phyloP scores from a whole-genome alignment of 2,113 vertebrate genomes.

The Rhadina sibilatrix region DNA sequence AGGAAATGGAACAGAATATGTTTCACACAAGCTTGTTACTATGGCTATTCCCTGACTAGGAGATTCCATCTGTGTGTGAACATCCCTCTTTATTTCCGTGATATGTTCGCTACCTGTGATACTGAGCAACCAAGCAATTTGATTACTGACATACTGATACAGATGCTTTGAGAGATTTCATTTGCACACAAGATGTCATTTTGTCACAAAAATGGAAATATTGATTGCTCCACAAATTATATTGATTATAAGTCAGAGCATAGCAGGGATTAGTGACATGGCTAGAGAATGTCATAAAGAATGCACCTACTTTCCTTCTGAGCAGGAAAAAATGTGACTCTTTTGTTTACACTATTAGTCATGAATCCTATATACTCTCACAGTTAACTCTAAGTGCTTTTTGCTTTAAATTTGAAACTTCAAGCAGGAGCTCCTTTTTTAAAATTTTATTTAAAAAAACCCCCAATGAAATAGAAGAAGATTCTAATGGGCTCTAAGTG shows the following conservation, averaged over 20 bases:
- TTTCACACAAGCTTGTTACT: not conserved
- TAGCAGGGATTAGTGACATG: not conserved
- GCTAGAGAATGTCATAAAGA: not conserved
- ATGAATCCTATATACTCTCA: not conserved
- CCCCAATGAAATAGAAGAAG: not conserved
- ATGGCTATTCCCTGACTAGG: not conserved
- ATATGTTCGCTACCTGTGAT: not conserved
- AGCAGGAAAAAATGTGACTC: not conserved
- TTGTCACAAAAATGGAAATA: slow-evolving; percentile 2
- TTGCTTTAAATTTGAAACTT: not conserved
- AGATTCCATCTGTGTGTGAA: not conserved
- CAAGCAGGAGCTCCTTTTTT: not conserved
- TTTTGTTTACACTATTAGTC: not conserved
- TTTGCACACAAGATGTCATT: not conserved
- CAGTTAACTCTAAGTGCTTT: not conserved
- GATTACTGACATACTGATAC: not conserved
- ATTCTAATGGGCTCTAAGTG: not conserved
- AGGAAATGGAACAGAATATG: not conserved
- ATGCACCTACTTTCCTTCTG: not conserved
- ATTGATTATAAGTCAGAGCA: not conserved
- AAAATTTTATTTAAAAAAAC: not conserved
- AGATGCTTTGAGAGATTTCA: not conserved
- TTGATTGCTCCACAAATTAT: not conserved
- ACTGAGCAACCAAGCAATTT: not conserved
- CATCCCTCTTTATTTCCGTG: not conserved